Conservation (phyloP, 2,113 vertebrate species). For the Phoenicopterus ruber region DNA sequence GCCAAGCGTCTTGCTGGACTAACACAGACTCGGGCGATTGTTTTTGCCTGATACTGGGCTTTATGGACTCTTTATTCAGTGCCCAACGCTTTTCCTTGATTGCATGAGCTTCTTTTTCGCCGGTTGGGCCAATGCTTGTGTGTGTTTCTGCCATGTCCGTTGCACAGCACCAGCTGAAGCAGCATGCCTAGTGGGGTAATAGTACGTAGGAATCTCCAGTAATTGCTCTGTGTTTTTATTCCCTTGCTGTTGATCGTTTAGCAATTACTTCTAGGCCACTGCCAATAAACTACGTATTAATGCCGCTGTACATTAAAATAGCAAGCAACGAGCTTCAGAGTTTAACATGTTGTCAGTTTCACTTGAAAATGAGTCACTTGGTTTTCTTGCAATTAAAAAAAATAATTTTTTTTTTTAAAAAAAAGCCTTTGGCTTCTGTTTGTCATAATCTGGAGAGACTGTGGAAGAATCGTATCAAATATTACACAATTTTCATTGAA, state of each 20-base stretch:
- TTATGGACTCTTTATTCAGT: background rate
- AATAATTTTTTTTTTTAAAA: no score
- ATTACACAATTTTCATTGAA: background rate
- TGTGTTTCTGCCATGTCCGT: background rate
- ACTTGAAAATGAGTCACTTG: background rate
- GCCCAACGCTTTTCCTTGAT: fast-evolving
- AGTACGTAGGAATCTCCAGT: background rate
- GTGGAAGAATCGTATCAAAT: background rate
- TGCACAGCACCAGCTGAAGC: background rate
- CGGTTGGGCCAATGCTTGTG: fast-evolving
- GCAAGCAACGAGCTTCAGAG: background rate
- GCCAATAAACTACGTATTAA: background rate
- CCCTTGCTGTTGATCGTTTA: background rate
- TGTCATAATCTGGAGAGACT: background rate
- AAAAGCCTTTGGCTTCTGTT: background rate
- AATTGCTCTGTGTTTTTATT: background rate
- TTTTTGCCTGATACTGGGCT: background rate
- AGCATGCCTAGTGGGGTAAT: background rate
- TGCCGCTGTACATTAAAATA: background rate
- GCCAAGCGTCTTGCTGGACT: background rate
- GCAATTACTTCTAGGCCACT: background rate
- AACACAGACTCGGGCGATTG: fast-evolving
- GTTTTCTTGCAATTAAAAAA: background rate
- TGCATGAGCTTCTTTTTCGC: background rate
- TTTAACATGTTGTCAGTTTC: background rate